These are phyloP conservation scores for Pammene aurita DNA, from an alignment of 2,888 invertebrate genomes.

Conservation along the genomic window DNA sequence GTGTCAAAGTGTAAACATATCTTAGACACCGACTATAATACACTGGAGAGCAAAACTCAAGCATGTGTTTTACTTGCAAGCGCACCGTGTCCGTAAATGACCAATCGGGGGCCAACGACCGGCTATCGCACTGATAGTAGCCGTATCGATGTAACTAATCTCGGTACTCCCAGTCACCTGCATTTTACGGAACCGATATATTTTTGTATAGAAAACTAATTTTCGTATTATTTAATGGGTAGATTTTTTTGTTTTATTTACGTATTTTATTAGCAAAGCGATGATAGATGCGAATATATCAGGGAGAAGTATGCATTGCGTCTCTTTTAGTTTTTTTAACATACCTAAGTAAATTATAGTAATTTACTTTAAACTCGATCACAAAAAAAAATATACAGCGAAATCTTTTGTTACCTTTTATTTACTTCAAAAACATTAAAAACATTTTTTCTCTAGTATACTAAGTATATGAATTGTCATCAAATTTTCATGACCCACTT, in stretches of 20 bases:
- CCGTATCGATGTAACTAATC: constrained; percentile 56
- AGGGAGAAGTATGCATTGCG: no score
- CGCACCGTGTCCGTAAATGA: constrained; percentile 39
- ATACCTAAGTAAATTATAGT: no score
- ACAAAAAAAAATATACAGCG: no score
- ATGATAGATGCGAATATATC: no score
- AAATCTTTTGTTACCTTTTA: no score
- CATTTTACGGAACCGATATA: constrained; percentile 45
- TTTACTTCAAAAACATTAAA: no score
- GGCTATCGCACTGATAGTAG: constrained; percentile 57
- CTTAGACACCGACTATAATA: no score
- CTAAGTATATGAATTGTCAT: no score
- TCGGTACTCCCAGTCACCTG: constrained; percentile 50
- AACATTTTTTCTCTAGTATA: no score
- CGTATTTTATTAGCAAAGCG: background rate
- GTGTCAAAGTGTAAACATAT: no score
- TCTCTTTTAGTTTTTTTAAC: no score
- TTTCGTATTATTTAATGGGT: background rate
- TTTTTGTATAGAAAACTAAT: constrained; percentile 2
- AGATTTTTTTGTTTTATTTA: background rate
- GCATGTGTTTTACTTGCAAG: background rate
- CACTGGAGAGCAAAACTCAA: constrained; percentile 11
- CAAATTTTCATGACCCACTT: constrained; percentile 31
- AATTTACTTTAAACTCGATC: no score
- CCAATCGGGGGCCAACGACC: constrained; percentile 54